A percentile compares a stretch with the other conserved stretches of the same genome.
phyloP scores from a whole-genome alignment of 2,888 invertebrate species.

The Caenorhabditis virilis region DNA sequence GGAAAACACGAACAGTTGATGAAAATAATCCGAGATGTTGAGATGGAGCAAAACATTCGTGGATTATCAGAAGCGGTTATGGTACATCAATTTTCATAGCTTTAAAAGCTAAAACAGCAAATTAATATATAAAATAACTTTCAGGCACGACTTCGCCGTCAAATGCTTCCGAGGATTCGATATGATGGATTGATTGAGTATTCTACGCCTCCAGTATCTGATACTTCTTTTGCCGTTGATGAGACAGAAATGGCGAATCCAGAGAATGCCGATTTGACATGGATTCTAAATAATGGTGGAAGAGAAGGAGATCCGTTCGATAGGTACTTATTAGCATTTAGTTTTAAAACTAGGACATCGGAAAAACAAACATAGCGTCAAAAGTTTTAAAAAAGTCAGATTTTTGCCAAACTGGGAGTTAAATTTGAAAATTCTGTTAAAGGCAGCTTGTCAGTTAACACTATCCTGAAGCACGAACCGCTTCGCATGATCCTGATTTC shows the following conservation, averaged over 20 bases:
- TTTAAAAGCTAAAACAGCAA: too few species aligned
- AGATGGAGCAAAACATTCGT: slow-evolving; percentile 69
- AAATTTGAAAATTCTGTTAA: too few species aligned
- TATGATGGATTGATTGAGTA: slow-evolving; percentile 80
- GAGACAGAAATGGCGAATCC: slow-evolving; percentile 32
- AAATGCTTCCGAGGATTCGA: slow-evolving; percentile 78
- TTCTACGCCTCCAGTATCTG: slow-evolving; percentile 72
- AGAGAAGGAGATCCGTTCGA: slow-evolving; percentile 34
- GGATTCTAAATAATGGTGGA: slow-evolving; percentile 39
- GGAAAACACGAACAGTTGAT: slow-evolving; percentile 74
- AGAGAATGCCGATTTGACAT: slow-evolving; percentile 39
- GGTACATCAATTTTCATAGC: slow-evolving; percentile 10
- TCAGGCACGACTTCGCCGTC: slow-evolving; percentile 79
- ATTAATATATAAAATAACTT: slow-evolving; percentile 69
- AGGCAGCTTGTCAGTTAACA: too few species aligned
- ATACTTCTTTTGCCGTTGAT: slow-evolving; percentile 45
- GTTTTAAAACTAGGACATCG: too few species aligned
- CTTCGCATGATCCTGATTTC: too few species aligned
- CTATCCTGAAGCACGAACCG: too few species aligned
- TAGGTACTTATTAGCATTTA: too few species aligned
- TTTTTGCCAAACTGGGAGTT: too few species aligned
- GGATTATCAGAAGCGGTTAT: slow-evolving; percentile 69
- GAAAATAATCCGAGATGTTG: slow-evolving; percentile 71
- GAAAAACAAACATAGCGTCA: too few species aligned
- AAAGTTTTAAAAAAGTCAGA: too few species aligned